Base-by-base conservation (phyloP, 2,797 vertebrate genomes). In the Sebastes baramenuke region DNA sequence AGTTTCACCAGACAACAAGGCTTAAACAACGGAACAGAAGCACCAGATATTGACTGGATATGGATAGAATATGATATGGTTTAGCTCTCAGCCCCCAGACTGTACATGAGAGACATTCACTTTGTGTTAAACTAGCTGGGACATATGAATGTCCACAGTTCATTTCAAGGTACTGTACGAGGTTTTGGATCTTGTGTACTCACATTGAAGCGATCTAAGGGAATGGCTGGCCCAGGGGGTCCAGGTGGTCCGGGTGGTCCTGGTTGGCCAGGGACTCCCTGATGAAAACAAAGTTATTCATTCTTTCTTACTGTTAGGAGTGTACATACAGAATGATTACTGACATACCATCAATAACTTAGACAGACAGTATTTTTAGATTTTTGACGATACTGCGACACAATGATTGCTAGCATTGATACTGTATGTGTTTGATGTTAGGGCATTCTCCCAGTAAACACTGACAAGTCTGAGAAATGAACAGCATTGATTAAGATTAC, bases 171-270 rank as follows among this genome's bases (percentile, higher is more conserved):
- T 29, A 46, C 38, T 46, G 38, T 18, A 18, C 6, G 3, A 59
- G 6, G 12, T 66, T 55, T 29, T 22, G 4, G 14, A 27, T 52
- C 25, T 29, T 52, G 12, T 70, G 4, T 22, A 95, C 95, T 95
- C 82, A 96, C 96, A 62, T 77, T 89, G 69, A 95, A 95, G 80
- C 97, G 90, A 92, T 96, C 94, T 3, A 91, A 30, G 62, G 90
- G 80, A 71, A 90, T 77, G 4, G 95, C 78, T 2, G 94, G 94
- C 6, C 96, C 96, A 0, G 97, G 94, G 0, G 95, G 90, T 27
- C 97, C 97, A 0, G 96, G 96, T 2, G 95, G 95, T 0, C 97
- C 97, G 0, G 96, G 96, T 1, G 95, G 96, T 1, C 97, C 97
- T 0, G 96, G 95, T 6, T 88, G 96, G 0, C 97, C 96, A 0